Evolutionary conservation across 2,797 vertebrate species (phyloP).

Genomic region (Melopsittacus undulatus): DNA sequence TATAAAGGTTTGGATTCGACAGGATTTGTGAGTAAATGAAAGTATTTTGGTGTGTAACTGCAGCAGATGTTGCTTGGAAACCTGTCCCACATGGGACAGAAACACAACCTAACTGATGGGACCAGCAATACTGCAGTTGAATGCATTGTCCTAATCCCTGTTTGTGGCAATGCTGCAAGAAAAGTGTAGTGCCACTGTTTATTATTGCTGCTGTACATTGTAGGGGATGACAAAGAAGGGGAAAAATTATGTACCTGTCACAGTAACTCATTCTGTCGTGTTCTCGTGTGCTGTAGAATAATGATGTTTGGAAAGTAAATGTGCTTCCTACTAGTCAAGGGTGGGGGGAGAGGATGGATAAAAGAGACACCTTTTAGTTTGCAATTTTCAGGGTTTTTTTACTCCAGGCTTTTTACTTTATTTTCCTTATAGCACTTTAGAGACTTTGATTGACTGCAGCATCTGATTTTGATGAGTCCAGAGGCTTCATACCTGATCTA

Average conservation of each 20-base stretch:
- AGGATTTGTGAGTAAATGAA: background rate
- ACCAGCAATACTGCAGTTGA: too few relatives aligned
- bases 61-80: background rate
- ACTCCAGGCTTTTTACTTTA: background rate
- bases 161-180: background rate
- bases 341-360: rapidly evolving
- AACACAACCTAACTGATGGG: background rate
- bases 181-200: background rate
- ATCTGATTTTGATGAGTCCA: background rate
- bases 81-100: background rate
- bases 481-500: background rate
- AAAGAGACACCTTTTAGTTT: background rate
- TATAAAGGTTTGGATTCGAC: background rate
- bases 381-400: background rate
- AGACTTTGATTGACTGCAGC: background rate
- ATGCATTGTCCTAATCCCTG: background rate
- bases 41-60: background rate
- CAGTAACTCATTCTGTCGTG: background rate
- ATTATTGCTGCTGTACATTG: background rate
- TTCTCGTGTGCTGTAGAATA: background rate
- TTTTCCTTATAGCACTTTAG: background rate
- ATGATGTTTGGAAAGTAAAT: background rate
- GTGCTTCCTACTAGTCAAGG: background rate
- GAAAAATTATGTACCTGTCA: rapidly evolving
- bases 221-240: background rate